Evolutionary conservation across 1,140 invertebrate genomes (phyloP), one percentile per base, ranked within the genome.

Genomic region (Zaprionus camerounensis): DNA sequence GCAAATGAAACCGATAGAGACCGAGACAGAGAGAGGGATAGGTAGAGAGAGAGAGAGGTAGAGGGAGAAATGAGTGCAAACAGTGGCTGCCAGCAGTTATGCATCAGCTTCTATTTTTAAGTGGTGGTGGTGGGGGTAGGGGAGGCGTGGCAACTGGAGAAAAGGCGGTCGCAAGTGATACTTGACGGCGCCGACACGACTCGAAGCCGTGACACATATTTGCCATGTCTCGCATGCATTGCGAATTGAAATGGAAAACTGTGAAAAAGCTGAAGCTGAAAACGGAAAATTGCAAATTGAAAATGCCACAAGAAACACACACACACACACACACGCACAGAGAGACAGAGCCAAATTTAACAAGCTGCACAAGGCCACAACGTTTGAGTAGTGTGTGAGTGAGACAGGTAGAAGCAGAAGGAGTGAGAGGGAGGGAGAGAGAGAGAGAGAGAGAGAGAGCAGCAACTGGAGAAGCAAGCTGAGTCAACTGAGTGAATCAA

Each of bases 141-240:
- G 62, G n/a, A 28, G 31, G 9, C 24, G 51, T 41, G 24, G 26
- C 41, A 62, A n/a, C 28, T 59, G 58, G 44, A n/a, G 31, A 41
- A 38, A 71, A 56, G 66, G 55, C 61, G 31, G 24, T 22, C 9
- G 46, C 57, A 57, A 57, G 63, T 58, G 71, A 71, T 65, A 76
- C 72, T 70, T 38, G 53, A 28, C 64, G 63, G 28, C 58, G 55
- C n/a, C 36, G 56, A 22, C 17, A 49, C 53, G 51, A 55, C 51
- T 51, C 65, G 71, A 66, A 78, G 82, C 79, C 85, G 59, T 88
- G 85, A 84, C 85, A 88, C 79, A 84, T 78, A 76, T 72, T 58
- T 44, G 63, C 74, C 71, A 65, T 79, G 72, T 69, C 73, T 69
- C 73, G 31, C 31, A 72, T 71, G 71, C 69, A 75, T 63, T 80